These are phyloP conservation scores for Anarrhichthys ocellatus DNA, from an alignment of 2,113 vertebrate genomes.

Conservation along the genomic window DNA sequence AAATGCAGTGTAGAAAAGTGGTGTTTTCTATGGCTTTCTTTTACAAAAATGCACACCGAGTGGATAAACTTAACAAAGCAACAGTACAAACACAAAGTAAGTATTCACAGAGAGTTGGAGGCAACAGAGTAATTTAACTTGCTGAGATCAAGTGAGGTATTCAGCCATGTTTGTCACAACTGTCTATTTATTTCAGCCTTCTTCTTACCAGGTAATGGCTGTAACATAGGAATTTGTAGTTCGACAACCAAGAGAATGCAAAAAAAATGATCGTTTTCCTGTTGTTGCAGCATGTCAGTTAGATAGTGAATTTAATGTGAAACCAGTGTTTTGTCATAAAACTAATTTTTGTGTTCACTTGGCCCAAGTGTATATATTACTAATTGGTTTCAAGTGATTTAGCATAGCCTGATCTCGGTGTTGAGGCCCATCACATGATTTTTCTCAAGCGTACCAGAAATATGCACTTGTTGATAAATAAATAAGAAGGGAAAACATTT, in stretches of 20 bases:
- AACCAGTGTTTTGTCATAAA: not conserved
- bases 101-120: not conserved
- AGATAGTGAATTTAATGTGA: not conserved
- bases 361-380: not conserved
- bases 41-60: not conserved
- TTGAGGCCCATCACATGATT: not conserved
- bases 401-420: not conserved
- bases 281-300: not conserved
- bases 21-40: not conserved
- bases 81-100: not conserved
- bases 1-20: not conserved
- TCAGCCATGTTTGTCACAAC: conserved; percentile 20
- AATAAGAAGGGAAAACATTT: not conserved
- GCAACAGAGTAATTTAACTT: not conserved
- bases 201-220: not conserved
- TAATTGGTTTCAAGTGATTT: not conserved
- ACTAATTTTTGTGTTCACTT: not conserved
- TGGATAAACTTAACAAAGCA: not conserved
- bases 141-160: not conserved
- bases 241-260: not conserved
- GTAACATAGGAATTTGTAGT: not conserved
- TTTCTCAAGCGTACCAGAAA: not conserved
- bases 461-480: not conserved
- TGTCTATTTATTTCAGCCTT: not conserved
- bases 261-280: not conserved